phyloP scores from a whole-genome alignment of 2,797 vertebrate genomes.

The Peromyscus attwateri region DNA sequence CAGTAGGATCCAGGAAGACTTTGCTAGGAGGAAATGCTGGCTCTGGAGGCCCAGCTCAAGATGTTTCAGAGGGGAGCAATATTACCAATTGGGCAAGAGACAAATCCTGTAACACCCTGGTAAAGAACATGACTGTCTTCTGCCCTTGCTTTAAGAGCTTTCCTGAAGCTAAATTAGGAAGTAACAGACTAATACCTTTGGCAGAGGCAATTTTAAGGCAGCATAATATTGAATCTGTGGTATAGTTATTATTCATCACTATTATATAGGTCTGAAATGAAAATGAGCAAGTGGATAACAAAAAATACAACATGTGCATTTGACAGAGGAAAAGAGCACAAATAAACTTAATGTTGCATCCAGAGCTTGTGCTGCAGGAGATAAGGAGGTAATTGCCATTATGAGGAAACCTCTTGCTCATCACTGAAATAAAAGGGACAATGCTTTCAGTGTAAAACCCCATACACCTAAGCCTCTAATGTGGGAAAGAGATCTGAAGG shows the following conservation, averaged over 20 bases:
- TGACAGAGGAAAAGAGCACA: not conserved
- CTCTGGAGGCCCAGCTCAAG: not conserved
- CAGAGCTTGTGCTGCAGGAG: not conserved
- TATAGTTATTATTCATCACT: not conserved
- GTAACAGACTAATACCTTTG: not conserved
- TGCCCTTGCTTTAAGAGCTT: not conserved
- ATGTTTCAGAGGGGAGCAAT: not conserved
- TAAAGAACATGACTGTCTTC: not conserved
- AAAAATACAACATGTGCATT: not conserved
- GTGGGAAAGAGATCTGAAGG: not conserved
- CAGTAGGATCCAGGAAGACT: not conserved
- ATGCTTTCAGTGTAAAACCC: not conserved
- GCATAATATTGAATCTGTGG: not conserved
- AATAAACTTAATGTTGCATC: not conserved
- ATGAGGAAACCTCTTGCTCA: not conserved
- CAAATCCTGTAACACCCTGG: not conserved
- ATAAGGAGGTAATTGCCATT: not conserved
- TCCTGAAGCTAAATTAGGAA: not conserved
- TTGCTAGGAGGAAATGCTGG: not conserved
- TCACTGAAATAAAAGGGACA: not conserved
- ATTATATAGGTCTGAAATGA: not conserved
- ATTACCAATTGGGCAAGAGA: not conserved
- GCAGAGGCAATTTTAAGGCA: not conserved
- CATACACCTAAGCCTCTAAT: not conserved
- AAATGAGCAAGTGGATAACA: not conserved